These are phyloP conservation scores for Berghia stephanieae DNA, from an alignment of 1,140 invertebrate genomes.

Conservation along the genomic window DNA sequence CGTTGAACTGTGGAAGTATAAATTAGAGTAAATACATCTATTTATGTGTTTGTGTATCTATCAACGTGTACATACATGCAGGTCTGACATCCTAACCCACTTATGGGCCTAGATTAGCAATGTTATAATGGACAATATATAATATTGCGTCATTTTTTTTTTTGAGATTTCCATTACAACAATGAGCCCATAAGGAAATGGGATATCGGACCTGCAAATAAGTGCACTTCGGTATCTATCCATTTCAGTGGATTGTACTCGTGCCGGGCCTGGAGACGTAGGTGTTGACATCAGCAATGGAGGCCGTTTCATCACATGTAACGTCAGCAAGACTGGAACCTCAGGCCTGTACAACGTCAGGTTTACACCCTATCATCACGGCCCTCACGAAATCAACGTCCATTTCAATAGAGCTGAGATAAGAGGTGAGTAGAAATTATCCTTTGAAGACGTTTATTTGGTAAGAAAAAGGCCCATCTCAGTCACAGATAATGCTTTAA, in stretches of 20 bases:
- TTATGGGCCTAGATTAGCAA: too few relatives aligned
- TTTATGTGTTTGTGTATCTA: conserved; percentile 3
- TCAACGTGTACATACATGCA: too few relatives aligned
- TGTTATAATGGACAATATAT: background rate
- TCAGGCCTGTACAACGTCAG: conserved; percentile 85
- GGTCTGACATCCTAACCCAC: too few relatives aligned
- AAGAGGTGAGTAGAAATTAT: conserved; percentile 75
- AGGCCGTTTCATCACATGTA: conserved; percentile 78
- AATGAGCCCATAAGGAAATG: too few relatives aligned
- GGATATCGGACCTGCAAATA: too few relatives aligned
- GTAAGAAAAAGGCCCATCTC: too few relatives aligned
- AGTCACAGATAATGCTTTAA: too few relatives aligned
- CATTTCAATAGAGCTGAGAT: conserved; percentile 96
- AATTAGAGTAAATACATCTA: background rate
- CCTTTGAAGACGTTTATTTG: too few relatives aligned
- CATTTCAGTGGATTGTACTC: conserved; percentile 54
- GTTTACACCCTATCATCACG: conserved; percentile 86
- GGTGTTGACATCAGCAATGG: conserved; percentile 82
- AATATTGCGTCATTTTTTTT: background rate
- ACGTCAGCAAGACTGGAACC: conserved; percentile 76
- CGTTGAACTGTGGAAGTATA: background rate
- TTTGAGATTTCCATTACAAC: too few relatives aligned
- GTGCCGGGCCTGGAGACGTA: conserved; percentile 58
- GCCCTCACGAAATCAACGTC: conserved; percentile 91
- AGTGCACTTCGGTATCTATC: too few relatives aligned